Evolutionary conservation across 2,113 vertebrate genomes (phyloP), one percentile per base, ranked within the genome.

Genomic region (Pachypanchax playfairii): DNA sequence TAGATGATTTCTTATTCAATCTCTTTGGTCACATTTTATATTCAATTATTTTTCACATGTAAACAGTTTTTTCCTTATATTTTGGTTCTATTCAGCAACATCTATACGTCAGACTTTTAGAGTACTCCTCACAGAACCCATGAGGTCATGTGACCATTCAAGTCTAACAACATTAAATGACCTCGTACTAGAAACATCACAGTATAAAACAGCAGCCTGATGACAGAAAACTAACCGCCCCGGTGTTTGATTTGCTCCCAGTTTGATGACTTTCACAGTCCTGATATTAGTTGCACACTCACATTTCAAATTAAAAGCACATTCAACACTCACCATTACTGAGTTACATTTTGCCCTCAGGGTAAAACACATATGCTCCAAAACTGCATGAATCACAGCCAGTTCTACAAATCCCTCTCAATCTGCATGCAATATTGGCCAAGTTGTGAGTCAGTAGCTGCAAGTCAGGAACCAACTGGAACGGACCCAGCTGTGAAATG

Each of bases 381-480:
- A 13, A 61, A 66, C 36, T 36, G 59, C 63, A 50, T 35, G 17
- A 70, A 65, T 42, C 29, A 4, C 6, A 46, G 53, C 63, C 64
- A 55, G 54, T 1, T 2, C 9, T 24, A 20, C 14, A 70, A 51
- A 68, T 71, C 73, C 46, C 8, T 9, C 60, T 57, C 60, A 28
- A 24, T 41, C 46, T 29, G 22, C 58, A 31, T 41, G 7, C 20
- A 21, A 42, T n/a, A 3, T n/a, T 15, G 28, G 63, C 65, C 67
- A 68, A 73, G 52, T 22, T 65, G 61, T 68, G 58, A 73, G 46
- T 80, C 58, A 57, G 60, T 28, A 50, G 61, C 58, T 76, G 35
- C 46, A 33, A 53, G 36, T 68, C 57, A n/a, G 55, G 20, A 60
- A 12, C 44, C 18, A 65, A 75, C 64, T 55, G 75, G 55, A 71